These are phyloP conservation scores for Heliothis virescens DNA, from an alignment of 1,140 invertebrate genomes.

Conservation along the genomic window DNA sequence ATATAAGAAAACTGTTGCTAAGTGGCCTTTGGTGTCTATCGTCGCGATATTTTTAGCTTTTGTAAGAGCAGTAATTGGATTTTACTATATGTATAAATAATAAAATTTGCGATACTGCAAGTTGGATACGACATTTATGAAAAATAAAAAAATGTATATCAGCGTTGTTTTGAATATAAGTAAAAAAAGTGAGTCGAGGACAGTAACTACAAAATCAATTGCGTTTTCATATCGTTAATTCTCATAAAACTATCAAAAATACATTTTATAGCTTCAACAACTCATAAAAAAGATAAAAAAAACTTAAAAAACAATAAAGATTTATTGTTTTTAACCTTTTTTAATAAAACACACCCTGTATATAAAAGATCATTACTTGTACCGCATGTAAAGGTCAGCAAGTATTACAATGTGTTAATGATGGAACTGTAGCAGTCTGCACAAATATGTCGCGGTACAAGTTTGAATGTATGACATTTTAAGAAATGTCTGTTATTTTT, in stretches of 20 bases:
- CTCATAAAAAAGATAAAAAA: neutral
- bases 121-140: too few relatives aligned
- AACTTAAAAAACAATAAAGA: neutral
- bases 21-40: too few relatives aligned
- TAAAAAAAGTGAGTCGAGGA: too few relatives aligned
- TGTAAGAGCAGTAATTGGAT: too few relatives aligned
- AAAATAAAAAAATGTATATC: too few relatives aligned
- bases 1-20: too few relatives aligned
- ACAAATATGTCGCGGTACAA: neutral
- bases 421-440: conserved; percentile 23
- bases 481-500: neutral
- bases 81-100: too few relatives aligned
- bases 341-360: conserved; percentile 7
- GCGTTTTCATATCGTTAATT: neutral
- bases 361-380: conserved; percentile 13
- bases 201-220: too few relatives aligned
- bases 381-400: conserved; percentile 27
- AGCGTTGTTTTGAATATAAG: too few relatives aligned
- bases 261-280: neutral
- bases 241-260: neutral
- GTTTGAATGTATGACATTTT: neutral
- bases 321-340: neutral
- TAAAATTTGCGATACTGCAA: too few relatives aligned
- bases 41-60: too few relatives aligned
- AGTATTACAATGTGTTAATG: conserved; percentile 12